Percentiles rank a stretch among this genome's conserved stretches.
Evolutionary conservation across 2,797 vertebrate species (phyloP).

Genomic region (Morelia viridis): DNA sequence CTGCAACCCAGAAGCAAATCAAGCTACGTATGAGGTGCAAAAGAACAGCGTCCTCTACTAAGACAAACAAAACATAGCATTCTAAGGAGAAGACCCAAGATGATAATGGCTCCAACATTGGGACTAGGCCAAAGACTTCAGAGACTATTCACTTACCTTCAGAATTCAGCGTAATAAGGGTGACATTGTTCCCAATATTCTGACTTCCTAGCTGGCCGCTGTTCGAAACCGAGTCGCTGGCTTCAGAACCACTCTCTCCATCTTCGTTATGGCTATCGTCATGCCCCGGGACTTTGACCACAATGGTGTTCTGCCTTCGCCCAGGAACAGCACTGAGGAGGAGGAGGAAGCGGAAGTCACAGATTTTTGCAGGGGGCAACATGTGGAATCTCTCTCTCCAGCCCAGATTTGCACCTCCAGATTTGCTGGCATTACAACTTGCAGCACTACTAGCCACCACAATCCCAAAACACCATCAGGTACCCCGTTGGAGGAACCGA

Average conservation of each 20-base stretch:
- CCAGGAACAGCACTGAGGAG: conserved; percentile 81
- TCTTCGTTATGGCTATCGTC: conserved; percentile 95
- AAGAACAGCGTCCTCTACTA: not conserved
- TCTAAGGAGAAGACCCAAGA: not conserved
- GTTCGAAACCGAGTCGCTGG: conserved; percentile 93
- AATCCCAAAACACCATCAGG: not conserved
- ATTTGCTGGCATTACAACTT: not conserved
- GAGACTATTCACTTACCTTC: conserved; percentile 80
- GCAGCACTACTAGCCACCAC: not conserved
- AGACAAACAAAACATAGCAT: not conserved
- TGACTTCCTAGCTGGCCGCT: conserved; percentile 81
- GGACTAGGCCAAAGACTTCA: not conserved
- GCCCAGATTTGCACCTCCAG: not conserved
- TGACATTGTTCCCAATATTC: conserved; percentile 91
- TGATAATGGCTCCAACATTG: too few species aligned
- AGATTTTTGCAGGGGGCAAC: not conserved
- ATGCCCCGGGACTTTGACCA: conserved; percentile 91
- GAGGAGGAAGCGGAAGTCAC: conserved; percentile 27
- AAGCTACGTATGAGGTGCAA: not conserved
- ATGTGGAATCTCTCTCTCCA: not conserved
- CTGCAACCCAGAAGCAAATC: not conserved
- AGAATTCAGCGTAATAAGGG: conserved; percentile 95
- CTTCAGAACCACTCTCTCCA: conserved; percentile 94
- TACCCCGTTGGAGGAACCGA: not conserved
- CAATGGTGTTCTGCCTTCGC: conserved; percentile 94